Evolutionary conservation across 2,113 vertebrate genomes (phyloP).

Genomic region (Sinocyclocheilus maitianheensis): DNA sequence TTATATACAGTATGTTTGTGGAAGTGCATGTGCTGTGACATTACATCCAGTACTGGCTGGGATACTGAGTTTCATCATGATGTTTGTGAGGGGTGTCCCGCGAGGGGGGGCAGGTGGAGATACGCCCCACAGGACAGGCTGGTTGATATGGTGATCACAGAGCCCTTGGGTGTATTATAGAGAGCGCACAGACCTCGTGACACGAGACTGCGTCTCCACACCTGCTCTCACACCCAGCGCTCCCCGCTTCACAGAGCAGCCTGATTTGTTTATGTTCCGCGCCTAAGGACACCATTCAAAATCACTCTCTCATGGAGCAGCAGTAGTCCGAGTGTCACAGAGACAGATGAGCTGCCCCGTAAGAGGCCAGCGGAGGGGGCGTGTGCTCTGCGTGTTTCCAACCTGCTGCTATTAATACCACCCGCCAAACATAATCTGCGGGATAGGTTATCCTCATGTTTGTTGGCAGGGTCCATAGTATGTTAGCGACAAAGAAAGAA

Average conservation of each 20-base stretch:
- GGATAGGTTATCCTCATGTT: slow-evolving; percentile 83
- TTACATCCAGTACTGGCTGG: slow-evolving; percentile 16
- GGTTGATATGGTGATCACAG: slow-evolving; percentile 49
- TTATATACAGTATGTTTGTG: neutral
- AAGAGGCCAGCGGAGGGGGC: slow-evolving; percentile 41
- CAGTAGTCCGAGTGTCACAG: neutral
- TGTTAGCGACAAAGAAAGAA: slow-evolving; percentile 27
- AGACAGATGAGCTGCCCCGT: slow-evolving; percentile 60
- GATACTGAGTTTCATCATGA: slow-evolving; percentile 68
- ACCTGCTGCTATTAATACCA: slow-evolving; percentile 90
- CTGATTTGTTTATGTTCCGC: slow-evolving; percentile 29
- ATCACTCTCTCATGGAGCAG: neutral
- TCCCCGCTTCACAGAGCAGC: neutral
- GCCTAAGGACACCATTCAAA: neutral
- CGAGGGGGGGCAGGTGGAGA: neutral
- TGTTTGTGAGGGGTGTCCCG: slow-evolving; percentile 64
- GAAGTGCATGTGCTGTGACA: neutral
- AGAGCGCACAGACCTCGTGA: neutral
- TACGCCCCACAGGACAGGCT: slow-evolving; percentile 3
- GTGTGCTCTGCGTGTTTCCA: slow-evolving; percentile 57
- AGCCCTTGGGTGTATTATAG: neutral
- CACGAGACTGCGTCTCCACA: neutral
- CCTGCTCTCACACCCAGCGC: neutral
- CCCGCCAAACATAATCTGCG: slow-evolving; percentile 82
- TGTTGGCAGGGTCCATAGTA: slow-evolving; percentile 63